Base-by-base conservation (phyloP, 2,797 vertebrate genomes). In the Sylvilagus floridanus region DNA sequence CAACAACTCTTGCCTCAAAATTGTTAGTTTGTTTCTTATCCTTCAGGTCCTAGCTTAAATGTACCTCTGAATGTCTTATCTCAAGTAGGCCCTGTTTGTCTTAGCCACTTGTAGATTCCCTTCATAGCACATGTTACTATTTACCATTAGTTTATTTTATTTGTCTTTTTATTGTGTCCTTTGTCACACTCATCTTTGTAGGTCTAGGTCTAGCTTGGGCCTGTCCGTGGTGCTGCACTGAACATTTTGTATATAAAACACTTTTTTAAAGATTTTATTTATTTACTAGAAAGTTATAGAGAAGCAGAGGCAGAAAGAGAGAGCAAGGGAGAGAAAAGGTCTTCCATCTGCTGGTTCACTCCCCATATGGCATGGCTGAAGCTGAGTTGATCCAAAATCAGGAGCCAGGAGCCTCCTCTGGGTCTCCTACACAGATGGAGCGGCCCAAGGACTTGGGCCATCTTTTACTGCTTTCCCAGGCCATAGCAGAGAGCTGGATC, bases 131-230 rank as follows among this genome's bases (percentile, higher is more conserved):
- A 42, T 57, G 13, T 90, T 88, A 50, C 26, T 63, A 71, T 12
- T 86, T 93, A 84, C 16, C 69, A 32, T 85, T 93, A 75, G 32
- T 91, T 79, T 79, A 47, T 91, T 89, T 91, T 82, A 93, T 81
- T 87, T 86, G 19, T 8, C 8, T 87, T 91, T 84, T 88, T 32
- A 71, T 21, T 83, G 2, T 83, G 37, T 87, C 28, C 24, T 30
- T 11, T 92, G 30, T 90, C 63, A 30, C 72, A 24, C 92, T 84
- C 7, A 79, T 78, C 63, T 94, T 82, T 77, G 7, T 84, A 81
- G 28, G 24, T 76, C 60, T 91, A 81, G 71, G 37, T 32, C 76
- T 63, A 68, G 12, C 19, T 69, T 71, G 42, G 79, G 17, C 76
- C 16, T 91, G 42, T 73, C 35, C 7, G 30, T 79, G 68, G 90